Evolutionary conservation across 2,888 invertebrate genomes (phyloP).

Genomic region (Dryocosmus kuriphilus): DNA sequence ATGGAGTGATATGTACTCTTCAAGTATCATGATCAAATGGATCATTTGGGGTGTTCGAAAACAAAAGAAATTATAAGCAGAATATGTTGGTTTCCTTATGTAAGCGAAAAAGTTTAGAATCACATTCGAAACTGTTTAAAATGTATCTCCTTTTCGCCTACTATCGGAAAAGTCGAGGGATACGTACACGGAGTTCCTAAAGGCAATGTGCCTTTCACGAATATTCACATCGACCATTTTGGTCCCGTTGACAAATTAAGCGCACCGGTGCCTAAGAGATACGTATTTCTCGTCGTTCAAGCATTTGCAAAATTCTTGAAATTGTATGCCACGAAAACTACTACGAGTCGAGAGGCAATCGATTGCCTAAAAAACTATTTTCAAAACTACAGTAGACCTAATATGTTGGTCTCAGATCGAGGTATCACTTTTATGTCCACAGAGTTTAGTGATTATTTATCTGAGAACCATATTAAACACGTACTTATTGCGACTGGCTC

Average conservation of each 20-base stretch:
- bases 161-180: constrained; percentile 58
- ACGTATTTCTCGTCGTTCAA: no score
- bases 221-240: no score
- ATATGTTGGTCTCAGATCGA: no score
- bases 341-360: no score
- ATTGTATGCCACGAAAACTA: constrained; percentile 8
- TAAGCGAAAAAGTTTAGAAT: background rate
- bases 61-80: background rate
- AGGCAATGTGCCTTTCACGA: constrained; percentile 58
- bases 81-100: constrained; percentile 51
- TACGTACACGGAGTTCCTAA: constrained; percentile 60
- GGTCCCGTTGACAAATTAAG: constrained; percentile 39
- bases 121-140: constrained; percentile 34
- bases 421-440: no score
- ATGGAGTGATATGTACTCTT: no score
- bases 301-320: constrained; percentile 37
- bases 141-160: constrained; percentile 57
- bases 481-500: constrained; percentile 60
- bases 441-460: no score
- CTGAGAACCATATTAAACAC: constrained; percentile 42
- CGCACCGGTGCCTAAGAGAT: no score
- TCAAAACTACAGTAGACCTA: background rate
- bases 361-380: background rate
- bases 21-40: no score
- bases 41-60: no score